Base-by-base conservation (phyloP, 2,888 invertebrate species). In the Trimorus sp. region DNA sequence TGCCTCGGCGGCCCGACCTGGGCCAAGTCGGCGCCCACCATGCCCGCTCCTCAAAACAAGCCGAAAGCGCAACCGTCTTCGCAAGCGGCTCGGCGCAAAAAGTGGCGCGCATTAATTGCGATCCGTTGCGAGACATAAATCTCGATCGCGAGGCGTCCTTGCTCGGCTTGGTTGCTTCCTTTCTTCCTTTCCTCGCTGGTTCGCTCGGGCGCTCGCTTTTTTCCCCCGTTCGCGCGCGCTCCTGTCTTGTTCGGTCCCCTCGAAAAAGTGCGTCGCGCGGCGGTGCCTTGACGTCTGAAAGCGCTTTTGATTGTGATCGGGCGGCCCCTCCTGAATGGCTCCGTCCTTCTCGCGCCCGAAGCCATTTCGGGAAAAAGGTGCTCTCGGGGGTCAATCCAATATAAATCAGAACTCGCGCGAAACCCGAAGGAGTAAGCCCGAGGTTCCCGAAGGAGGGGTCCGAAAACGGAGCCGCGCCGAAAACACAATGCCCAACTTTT, bases 251-350 rank as follows among this genome's bases (percentile, higher is more conserved):
- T 26, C 26, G 26, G 26, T 26, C 26, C 26, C 26, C 26, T 26
- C 26, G 26, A 26, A 26, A 87, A 86, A 84, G 75, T 85, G 69
- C 77, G 36, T 54, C 53, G 75, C 74, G 68, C 53, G 79, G 83
- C 80, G 74, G 49, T 63, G 81, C 76, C 82, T 79, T 79, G 82
- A 84, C 83, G 80, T 83, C 77, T 89, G 89, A 90, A 89, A 89
- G 88, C 88, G 86, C 87, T 88, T 88, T 89, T 88, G 89, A 90
- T 89, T 89, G 87, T 89, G 86, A 87, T 88, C 87, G 86, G 85
- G 87, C 84, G 86, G 87, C 83, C 85, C 81, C 83, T 76, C 42
- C 53, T 36, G 42, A 58, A 65, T 68, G 70, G 53, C 68, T 75
- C 69, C 68, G 73, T 80, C 74, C 65, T 80, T 83, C 70, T 82